These are phyloP conservation scores for Aegithalos caudatus DNA, from an alignment of 2,113 vertebrate species.

Conservation along the genomic window DNA sequence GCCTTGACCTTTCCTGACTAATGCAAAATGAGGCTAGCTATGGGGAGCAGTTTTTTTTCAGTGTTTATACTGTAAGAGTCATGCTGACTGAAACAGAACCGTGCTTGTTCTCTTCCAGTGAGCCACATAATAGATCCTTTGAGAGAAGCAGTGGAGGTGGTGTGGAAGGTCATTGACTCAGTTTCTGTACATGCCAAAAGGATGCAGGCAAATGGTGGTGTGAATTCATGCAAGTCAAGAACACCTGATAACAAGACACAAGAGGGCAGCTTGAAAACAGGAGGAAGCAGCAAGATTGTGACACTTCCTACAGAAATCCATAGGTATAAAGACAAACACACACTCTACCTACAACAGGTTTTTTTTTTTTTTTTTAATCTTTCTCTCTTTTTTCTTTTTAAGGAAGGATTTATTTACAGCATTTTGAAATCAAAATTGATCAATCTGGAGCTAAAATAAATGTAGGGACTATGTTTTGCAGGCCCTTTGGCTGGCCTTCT, in stretches of 20 bases:
- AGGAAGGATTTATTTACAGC: neutral
- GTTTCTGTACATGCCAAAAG: conserved; percentile 18
- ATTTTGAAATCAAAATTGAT: neutral
- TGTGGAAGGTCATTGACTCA: conserved; percentile 50
- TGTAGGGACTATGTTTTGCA: neutral
- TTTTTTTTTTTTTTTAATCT: fast-evolving
- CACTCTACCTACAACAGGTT: neutral
- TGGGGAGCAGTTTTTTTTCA: neutral
- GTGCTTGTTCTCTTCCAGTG: conserved; percentile 48
- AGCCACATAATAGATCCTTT: conserved; percentile 65
- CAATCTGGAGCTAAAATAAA: neutral
- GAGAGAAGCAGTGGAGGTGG: conserved; percentile 43
- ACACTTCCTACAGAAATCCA: neutral
- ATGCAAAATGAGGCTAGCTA: conserved; percentile 40
- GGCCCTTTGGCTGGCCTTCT: neutral
- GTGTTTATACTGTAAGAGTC: conserved; percentile 57
- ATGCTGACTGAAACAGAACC: conserved; percentile 63
- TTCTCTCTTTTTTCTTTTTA: neutral
- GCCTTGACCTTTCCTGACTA: conserved; percentile 66
- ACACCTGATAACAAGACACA: conserved; percentile 17
- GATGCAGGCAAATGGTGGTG: neutral
- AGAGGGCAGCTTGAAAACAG: conserved; percentile 13
- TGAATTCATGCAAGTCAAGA: conserved; percentile 27
- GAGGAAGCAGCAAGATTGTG: neutral
- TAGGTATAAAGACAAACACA: neutral